These are phyloP conservation scores for Coptotermes formosanus DNA, from an alignment of 1,140 invertebrate species.

Conservation along the genomic window DNA sequence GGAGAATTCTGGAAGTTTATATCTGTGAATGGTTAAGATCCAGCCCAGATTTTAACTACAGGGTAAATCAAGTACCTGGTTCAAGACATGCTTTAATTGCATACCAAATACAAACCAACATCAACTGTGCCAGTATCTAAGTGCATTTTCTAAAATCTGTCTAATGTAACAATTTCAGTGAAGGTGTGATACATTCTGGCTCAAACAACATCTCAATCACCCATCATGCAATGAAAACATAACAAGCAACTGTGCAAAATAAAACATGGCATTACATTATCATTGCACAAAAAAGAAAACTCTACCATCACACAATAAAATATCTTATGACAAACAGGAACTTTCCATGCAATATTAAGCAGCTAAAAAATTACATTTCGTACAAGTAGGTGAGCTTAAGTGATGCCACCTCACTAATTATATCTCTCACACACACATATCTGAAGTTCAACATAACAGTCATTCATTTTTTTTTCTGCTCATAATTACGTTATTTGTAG, in stretches of 20 bases:
- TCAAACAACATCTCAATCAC: neutral
- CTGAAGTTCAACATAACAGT: neutral
- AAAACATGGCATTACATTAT: neutral
- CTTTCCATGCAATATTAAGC: neutral
- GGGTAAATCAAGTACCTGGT: neutral
- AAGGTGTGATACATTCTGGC: neutral
- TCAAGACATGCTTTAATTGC: neutral
- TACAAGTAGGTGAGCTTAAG: neutral
- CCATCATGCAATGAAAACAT: constrained; percentile 11
- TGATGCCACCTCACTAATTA: neutral
- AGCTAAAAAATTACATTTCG: neutral
- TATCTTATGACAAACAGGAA: neutral
- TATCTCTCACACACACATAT: too few species aligned
- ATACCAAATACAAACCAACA: neutral
- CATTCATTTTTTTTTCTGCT: neutral
- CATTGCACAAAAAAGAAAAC: too few species aligned
- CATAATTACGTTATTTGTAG: too few species aligned
- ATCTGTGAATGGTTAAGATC: neutral
- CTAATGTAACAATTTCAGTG: too few species aligned
- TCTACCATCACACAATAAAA: neutral
- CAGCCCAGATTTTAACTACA: neutral
- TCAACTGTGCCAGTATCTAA: neutral
- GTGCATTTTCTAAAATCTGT: neutral
- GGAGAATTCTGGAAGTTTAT: neutral
- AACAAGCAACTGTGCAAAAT: neutral